A percentile compares a stretch with the other conserved stretches of the same genome.
Conservation (phyloP, 2,888 invertebrate genomes). For the Marasmarcha lunaedactyla region DNA sequence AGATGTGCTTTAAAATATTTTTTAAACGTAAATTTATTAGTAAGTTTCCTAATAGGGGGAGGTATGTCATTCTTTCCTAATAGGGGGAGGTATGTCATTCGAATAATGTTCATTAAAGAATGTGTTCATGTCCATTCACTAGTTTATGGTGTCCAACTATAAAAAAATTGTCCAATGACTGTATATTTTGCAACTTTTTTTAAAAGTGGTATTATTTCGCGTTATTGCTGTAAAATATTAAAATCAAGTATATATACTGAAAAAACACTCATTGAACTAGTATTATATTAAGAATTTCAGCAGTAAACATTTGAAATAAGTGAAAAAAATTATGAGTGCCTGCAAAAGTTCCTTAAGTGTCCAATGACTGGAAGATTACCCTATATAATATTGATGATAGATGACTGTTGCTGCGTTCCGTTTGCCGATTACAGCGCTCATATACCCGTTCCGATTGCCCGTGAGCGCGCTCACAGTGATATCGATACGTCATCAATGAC, state of each 20-base stretch:
- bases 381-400: conserved; percentile 5
- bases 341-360: conserved; percentile 6
- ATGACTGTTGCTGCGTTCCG: too few species aligned
- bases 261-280: background rate
- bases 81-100: too few species aligned
- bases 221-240: conserved; percentile 4
- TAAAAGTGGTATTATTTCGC: background rate
- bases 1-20: too few species aligned
- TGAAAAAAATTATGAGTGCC: conserved; percentile 3
- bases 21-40: too few species aligned
- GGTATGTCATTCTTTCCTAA: too few species aligned
- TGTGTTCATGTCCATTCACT: conserved; percentile 7
- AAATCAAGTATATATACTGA: conserved; percentile 2
- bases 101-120: too few species aligned
- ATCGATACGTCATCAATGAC: too few species aligned
- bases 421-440: too few species aligned
- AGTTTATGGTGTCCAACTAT: conserved; percentile 6
- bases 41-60: too few species aligned
- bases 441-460: too few species aligned
- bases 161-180: conserved; percentile 1
- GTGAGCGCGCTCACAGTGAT: too few species aligned
- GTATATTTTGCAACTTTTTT: background rate
- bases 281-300: conserved; percentile 3
- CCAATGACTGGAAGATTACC: conserved; percentile 7
- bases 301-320: conserved; percentile 4